Evolutionary conservation across 2,797 vertebrate species (phyloP).

Genomic region (Anabas testudineus): DNA sequence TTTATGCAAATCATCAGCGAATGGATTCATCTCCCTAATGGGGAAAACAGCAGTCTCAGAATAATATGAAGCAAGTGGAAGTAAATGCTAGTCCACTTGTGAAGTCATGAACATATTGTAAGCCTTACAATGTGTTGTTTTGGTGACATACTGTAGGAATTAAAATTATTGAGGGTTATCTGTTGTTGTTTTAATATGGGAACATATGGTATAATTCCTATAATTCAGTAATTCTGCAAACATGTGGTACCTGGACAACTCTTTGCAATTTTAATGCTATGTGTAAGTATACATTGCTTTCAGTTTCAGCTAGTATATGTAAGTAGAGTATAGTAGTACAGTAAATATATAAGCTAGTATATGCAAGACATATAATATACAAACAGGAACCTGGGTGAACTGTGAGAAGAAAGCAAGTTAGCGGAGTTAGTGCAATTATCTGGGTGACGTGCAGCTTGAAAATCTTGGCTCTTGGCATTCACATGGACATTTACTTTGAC

Average conservation of each 20-base stretch:
- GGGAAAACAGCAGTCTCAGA: constrained; percentile 71
- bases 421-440: no score
- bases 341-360: no score
- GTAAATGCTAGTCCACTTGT: constrained; percentile 72
- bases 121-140: constrained; percentile 29
- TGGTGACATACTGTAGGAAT: constrained; percentile 23
- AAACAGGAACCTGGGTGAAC: no score
- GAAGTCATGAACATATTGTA: constrained; percentile 56
- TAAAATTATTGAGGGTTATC: constrained; percentile 35
- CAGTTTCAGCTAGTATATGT: not conserved
- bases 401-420: no score
- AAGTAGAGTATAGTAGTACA: no score
- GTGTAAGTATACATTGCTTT: not conserved
- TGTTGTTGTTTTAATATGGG: constrained; percentile 20
- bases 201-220: constrained; percentile 27
- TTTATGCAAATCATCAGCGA: constrained; percentile 80
- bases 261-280: not conserved
- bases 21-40: constrained; percentile 78
- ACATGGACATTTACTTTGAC: no score
- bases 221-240: constrained; percentile 13
- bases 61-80: constrained; percentile 64
- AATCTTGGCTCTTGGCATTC: no score
- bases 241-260: constrained; percentile 2
- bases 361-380: no score
- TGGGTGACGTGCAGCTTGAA: no score